Conservation (phyloP, 2,113 vertebrate species). For the Naja naja region DNA sequence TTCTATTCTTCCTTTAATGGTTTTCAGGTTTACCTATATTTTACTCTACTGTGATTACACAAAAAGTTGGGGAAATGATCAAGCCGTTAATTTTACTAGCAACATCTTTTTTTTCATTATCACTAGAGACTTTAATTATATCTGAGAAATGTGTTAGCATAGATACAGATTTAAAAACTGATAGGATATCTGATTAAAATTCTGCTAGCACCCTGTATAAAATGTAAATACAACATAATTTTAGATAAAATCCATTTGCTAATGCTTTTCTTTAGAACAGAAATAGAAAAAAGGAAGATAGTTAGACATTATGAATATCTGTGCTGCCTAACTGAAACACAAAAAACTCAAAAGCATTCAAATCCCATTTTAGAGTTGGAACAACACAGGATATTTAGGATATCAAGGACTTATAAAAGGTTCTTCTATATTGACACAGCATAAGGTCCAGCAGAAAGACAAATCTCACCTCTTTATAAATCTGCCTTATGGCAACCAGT, state of each 20-base stretch:
- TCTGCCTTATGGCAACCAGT: neutral
- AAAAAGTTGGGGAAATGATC: neutral
- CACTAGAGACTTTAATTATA: neutral
- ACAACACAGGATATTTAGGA: neutral
- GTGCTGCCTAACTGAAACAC: neutral
- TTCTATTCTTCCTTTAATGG: conserved; percentile 1
- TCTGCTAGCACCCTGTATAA: neutral
- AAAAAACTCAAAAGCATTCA: neutral
- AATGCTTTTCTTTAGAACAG: neutral
- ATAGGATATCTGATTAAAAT: neutral
- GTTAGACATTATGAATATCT: neutral
- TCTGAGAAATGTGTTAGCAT: neutral
- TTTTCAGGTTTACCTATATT: neutral
- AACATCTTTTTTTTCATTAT: neutral
- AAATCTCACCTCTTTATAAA: neutral
- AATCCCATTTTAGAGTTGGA: neutral
- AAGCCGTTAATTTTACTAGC: neutral
- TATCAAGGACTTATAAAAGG: neutral
- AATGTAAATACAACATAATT: neutral
- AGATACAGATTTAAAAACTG: neutral
- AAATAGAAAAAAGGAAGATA: neutral
- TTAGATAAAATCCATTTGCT: neutral
- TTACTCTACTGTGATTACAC: neutral
- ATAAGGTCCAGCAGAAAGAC: neutral
- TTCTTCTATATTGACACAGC: neutral